Evolutionary conservation across 2,113 vertebrate genomes (phyloP), one percentile per base, ranked within the genome.

Genomic region (Spea multiplicata): DNA sequence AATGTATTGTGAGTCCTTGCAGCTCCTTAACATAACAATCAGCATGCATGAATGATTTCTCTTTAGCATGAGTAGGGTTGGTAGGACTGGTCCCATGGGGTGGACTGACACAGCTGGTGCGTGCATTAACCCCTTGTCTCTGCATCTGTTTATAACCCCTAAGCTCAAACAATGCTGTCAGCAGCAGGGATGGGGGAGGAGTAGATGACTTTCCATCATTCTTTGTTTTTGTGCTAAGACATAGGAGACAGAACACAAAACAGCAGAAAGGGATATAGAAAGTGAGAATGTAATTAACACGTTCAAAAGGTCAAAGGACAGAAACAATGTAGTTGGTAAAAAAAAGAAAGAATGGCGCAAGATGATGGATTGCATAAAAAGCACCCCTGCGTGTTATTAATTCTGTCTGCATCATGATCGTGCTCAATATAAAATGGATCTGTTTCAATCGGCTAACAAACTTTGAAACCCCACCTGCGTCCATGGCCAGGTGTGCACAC

Each of bases 21-120:
- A 13, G 55, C 14, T 49, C 73, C 67, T 80, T 55, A 46, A 16
- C 46, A n/a, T n/a, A 80, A 77, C 53, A 77, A 71, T 53, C 47
- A 44, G 62, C 13, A 49, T 61, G 49, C 30, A 46, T 71, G 53
- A 72, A 64, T 78, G 61, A 53, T 66, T 67, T 48, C 13, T 44
- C 46, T 59, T 17, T 47, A 52, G 8, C 16, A 16, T 70, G 8
- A 57, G 70, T 13, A 57, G 62, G 77, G 70, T 80, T 71, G 67
- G 48, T 52, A 67, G 52, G 62, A 66, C 16, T 8, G 30, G 44
- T 80, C 71, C 45, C 77, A 30, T 3, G 73, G 77, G 62, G 49
- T 17, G 71, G 44, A 52, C 53, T 59, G 50, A 53, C 49, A 16
- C 62, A 80, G 70, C 62, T 73, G 59, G 9, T 59, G 4, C 47